Evolutionary conservation across 2,888 invertebrate species (phyloP), one percentile per base, ranked within the genome.

Genomic region (Drosophila testacea): DNA sequence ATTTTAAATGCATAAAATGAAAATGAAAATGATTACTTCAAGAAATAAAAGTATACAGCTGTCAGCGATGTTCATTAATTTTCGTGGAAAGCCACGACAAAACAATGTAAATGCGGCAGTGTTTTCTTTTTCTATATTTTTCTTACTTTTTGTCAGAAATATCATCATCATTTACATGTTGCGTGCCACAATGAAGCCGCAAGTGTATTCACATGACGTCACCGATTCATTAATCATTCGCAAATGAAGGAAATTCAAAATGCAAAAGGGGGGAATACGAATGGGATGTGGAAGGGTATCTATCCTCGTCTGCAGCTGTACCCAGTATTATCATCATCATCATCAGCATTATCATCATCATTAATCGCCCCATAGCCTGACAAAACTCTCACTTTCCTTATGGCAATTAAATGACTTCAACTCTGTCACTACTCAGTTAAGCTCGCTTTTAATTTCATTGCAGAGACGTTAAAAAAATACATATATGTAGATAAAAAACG

Each of bases 181-280:
- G 73, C 74, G 46, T 65, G 75, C 57, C 41, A 28, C 28, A 30
- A 28, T 10, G 30, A 54, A 55, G 59, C 47, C 57, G 59, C 73
- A 73, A 77, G 69, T 76, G 56, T 69, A 64, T 61, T 62, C 62
- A 64, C 74, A 69, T 78, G 79, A 77, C 76, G 79, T 77, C 76
- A 77, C 47, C 55, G 66, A 65, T 51, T 65, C 81, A 79, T 79
- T 81, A 71, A 81, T 79, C 81, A 79, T 62, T 6, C 47, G 10
- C 71, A 55, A 75, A 62, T 38, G 30, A 54, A 57, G 70, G 54
- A 61, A 64, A 52, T 48, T 48, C 56, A 63, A 44, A 72, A 16
- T 56, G 41, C 2, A 55, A 55, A 41, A 11, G 42, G 36, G 36
- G 4, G 11, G 32, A 11, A 38, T 47, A 44, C 30, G 27, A 2